Evolutionary conservation across 2,113 vertebrate genomes (phyloP).

Genomic region (Xiphophorus hellerii): DNA sequence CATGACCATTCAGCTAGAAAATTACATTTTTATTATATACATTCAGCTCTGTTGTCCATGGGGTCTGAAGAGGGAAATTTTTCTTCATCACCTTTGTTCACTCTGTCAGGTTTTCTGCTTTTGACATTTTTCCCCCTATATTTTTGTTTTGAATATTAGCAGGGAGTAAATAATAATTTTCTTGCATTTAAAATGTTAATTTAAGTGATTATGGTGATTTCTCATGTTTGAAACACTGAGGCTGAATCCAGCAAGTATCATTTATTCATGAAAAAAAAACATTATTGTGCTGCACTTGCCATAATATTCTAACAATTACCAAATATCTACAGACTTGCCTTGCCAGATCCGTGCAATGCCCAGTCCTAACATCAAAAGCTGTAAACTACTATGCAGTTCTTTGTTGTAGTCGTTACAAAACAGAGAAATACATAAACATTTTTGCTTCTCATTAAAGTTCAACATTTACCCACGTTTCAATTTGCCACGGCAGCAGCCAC

Average conservation of each 20-base stretch:
- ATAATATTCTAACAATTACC: no score
- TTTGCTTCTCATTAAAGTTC: background rate
- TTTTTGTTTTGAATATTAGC: background rate
- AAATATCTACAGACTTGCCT: background rate
- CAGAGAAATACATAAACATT: background rate
- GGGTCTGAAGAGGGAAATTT: background rate
- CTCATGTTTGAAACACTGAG: background rate
- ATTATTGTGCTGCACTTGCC: no score
- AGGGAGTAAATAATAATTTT: background rate
- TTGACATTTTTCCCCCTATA: no score
- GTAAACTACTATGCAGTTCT: background rate
- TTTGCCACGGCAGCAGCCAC: background rate
- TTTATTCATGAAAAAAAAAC: no score
- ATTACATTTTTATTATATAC: conserved; percentile 16
- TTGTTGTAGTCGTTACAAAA: background rate
- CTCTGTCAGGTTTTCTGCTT: background rate
- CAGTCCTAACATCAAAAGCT: background rate
- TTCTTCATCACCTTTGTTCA: background rate
- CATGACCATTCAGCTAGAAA: background rate
- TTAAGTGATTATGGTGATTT: background rate
- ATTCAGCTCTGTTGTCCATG: background rate
- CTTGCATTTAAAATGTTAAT: background rate
- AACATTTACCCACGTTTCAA: background rate
- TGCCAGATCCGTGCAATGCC: background rate
- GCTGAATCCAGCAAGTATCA: background rate